phyloP scores from a whole-genome alignment of 2,888 invertebrate species.

The Cheilosia pagana region DNA sequence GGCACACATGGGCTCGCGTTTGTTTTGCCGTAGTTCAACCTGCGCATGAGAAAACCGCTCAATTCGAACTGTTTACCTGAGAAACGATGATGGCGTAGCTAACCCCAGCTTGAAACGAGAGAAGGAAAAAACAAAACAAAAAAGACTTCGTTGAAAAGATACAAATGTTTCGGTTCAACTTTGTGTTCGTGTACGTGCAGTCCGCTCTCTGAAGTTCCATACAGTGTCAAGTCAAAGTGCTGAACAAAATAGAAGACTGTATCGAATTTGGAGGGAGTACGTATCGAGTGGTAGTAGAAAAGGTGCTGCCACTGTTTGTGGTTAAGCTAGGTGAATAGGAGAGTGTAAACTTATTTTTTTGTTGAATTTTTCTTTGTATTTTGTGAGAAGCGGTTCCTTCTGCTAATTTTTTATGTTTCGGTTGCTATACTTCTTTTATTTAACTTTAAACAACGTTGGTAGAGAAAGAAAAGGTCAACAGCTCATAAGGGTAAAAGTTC shows the following conservation, averaged over 20 bases:
- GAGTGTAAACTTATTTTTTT: too few species aligned
- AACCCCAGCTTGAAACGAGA: slow-evolving; percentile 64
- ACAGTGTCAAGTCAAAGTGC: not conserved
- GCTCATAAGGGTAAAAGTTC: too few species aligned
- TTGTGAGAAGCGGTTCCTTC: too few species aligned
- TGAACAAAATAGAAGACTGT: slow-evolving; percentile 14
- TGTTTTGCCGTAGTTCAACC: slow-evolving; percentile 57
- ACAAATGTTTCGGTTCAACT: slow-evolving; percentile 20
- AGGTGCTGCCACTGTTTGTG: slow-evolving; percentile 42
- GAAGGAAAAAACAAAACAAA: slow-evolving; percentile 10
- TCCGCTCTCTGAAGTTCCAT: not conserved
- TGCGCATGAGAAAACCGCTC: slow-evolving; percentile 72
- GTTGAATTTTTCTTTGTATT: too few species aligned
- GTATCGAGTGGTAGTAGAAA: slow-evolving; percentile 19
- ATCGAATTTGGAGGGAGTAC: slow-evolving; percentile 29
- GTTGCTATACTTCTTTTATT: too few species aligned
- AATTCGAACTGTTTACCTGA: slow-evolving; percentile 72
- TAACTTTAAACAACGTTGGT: too few species aligned
- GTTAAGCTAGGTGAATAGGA: not conserved
- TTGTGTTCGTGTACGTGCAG: not conserved
- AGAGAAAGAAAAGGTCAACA: too few species aligned
- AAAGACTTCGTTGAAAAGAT: slow-evolving; percentile 45
- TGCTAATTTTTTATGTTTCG: too few species aligned
- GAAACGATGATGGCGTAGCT: slow-evolving; percentile 47
- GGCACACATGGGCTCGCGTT: slow-evolving; percentile 54